Percentiles rank a stretch among this genome's conserved stretches.
These are phyloP conservation scores for Nesidiocoris tenuis DNA, from an alignment of 2,888 invertebrate genomes.

Conservation along the genomic window DNA sequence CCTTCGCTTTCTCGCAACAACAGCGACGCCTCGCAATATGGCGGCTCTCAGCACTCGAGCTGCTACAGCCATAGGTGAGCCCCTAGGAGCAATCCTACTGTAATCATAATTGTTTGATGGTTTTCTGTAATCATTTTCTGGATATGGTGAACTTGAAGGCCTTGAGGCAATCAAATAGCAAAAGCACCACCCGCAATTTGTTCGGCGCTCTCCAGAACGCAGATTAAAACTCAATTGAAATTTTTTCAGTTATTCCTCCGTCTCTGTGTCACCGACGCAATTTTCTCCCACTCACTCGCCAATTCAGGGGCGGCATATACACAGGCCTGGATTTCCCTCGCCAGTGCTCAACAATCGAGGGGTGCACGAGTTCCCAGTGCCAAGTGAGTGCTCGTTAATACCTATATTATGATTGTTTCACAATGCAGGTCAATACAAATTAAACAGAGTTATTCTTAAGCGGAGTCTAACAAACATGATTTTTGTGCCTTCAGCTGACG, in stretches of 20 bases:
- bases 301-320: conserved; percentile 61
- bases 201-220: no score
- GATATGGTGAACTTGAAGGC: no score
- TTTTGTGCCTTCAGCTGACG: conserved; percentile 41
- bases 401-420: not conserved
- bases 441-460: no score
- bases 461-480: no score
- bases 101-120: no score
- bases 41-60: conserved; percentile 64
- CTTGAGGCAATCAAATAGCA: no score
- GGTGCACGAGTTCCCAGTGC: conserved; percentile 49
- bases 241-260: conserved; percentile 62
- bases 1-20: conserved; percentile 85
- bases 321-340: conserved; percentile 52
- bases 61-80: conserved; percentile 51
- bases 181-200: no score
- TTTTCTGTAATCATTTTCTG: no score
- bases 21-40: conserved; percentile 86
- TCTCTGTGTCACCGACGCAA: conserved; percentile 59
- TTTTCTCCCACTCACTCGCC: conserved; percentile 85
- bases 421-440: not conserved
- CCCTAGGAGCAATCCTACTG: no score
- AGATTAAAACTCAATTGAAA: no score
- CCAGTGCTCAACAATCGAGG: conserved; percentile 50
- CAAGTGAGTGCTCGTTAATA: conserved; percentile 45